Base-by-base conservation (phyloP, 2,888 invertebrate species). In the Stenolophus ochropezus region DNA sequence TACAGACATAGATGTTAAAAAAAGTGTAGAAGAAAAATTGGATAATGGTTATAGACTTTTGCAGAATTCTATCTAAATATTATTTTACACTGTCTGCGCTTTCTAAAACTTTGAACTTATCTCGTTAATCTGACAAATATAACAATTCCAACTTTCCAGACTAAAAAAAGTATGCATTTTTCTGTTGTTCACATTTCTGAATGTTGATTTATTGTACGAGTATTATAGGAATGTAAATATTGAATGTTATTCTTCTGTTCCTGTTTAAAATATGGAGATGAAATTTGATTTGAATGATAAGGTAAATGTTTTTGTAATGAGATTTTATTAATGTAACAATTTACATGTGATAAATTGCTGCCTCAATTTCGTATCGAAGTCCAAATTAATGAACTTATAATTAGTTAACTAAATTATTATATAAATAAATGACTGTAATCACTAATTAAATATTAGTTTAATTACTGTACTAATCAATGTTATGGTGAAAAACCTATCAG, bases 371-470 rank as follows among this genome's bases (percentile, higher is more conserved):
- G 25, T 61, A 61, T 25, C 14, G 2, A n/a, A 61, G 14, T 14
- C 11, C 25, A 14, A 61, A 25, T 27, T 61, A 61, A 61, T 61
- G 25, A 61, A 2, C n/a, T 61, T 61, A 61, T 61, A 61, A 61
- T 61, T 25, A 61, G 61, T 25, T 61, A 4, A 61, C 23, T 25
- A 61, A 61, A 61, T 61, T 61, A 61, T 61, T 27, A 25, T 61
- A 16, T 51, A 23, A n/a, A 61, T 61, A 61, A 23, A 25, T 61
- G 18, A 56, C 20, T 4, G 20, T 18, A 56, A 56, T 56, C 20
- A 61, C 11, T 61, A 61, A 61, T 61, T 61, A 25, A 25, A 61
- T 61, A 61, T 61, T n/a, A 61, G 25, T 25, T 61, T 23, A 61
- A 61, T 61, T 61, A 23, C n/a, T 27, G 23, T 25, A 61, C 14